Percentiles rank a stretch among this genome's conserved stretches.
Evolutionary conservation across 2,113 vertebrate genomes (phyloP).

Genomic region (Fulmarus glacialis): DNA sequence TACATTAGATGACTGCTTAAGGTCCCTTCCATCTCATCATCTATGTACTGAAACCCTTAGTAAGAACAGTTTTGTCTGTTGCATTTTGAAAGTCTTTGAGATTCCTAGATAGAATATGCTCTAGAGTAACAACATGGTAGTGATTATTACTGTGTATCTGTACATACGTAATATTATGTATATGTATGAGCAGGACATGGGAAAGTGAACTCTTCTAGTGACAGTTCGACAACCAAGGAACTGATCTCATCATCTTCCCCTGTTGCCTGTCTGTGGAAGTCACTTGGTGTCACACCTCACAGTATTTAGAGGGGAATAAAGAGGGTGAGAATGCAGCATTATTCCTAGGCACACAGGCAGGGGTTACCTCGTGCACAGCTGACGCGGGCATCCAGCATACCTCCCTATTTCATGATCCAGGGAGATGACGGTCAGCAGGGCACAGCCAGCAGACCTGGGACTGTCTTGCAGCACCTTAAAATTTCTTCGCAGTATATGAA

Average conservation of each 20-base stretch:
- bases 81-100: neutral
- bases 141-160: neutral
- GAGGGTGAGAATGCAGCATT: neutral
- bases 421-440: rapidly evolving
- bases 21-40: neutral
- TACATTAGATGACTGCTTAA: neutral
- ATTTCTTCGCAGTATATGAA: neutral
- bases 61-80: neutral
- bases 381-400: rapidly evolving
- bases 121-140: neutral
- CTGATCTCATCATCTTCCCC: neutral
- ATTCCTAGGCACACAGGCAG: neutral
- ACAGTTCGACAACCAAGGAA: neutral
- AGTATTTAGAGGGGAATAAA: neutral
- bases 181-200: too few relatives aligned
- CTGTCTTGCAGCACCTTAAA: neutral
- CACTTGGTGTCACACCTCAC: neutral
- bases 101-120: neutral
- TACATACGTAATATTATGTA: neutral
- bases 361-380: rapidly evolving
- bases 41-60: neutral
- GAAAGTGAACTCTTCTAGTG: neutral
- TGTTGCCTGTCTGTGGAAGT: neutral
- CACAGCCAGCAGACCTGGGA: neutral
- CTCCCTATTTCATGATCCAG: neutral